phyloP scores from a whole-genome alignment of 2,888 invertebrate genomes.

The Sarcophaga caerulescens region DNA sequence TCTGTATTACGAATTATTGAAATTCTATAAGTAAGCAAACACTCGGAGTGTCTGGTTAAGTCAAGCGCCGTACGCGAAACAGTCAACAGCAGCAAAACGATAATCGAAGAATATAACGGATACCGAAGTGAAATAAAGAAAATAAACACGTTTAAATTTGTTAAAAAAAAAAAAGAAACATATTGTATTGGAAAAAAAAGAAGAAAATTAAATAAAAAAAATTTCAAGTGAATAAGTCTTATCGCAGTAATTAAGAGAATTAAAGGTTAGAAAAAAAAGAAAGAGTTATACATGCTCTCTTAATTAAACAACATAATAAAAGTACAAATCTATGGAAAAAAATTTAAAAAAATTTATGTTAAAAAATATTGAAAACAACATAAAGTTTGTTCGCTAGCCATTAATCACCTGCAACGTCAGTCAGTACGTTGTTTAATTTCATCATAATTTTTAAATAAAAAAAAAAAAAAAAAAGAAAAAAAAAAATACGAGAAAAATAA shows the following conservation, averaged over 20 bases:
- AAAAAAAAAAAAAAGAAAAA: conserved; percentile 18
- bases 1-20: conserved; percentile 48
- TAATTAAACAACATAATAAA: neutral
- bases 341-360: neutral
- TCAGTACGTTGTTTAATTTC: conserved; percentile 38
- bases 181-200: neutral
- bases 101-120: neutral
- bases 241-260: conserved; percentile 34
- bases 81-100: conserved; percentile 43
- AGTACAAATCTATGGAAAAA: neutral
- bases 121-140: neutral
- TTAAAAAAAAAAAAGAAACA: neutral
- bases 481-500: neutral
- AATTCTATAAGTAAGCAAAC: conserved; percentile 69
- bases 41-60: conserved; percentile 58
- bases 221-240: neutral
- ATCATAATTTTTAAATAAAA: conserved; percentile 9
- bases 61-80: conserved; percentile 64
- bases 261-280: neutral
- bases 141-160: conserved; percentile 10
- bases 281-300: neutral
- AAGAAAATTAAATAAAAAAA: conserved; percentile 9
- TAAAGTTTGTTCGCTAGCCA: neutral
- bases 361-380: conserved; percentile 33
- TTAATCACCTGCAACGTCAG: conserved; percentile 7